phyloP scores from a whole-genome alignment of 2,888 invertebrate species.

The Anoplius nigerrimus region DNA sequence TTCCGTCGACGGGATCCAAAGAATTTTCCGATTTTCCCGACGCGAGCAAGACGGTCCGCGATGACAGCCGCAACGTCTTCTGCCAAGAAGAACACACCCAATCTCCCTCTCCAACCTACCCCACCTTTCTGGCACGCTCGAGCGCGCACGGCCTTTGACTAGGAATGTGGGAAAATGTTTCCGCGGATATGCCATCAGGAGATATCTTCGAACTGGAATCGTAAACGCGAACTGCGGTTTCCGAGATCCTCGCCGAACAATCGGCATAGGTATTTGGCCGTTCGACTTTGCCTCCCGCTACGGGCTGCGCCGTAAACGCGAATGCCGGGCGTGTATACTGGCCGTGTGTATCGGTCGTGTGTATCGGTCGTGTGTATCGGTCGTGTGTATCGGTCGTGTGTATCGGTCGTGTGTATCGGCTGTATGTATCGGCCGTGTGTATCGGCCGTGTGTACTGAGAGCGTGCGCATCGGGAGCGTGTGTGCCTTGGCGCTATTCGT shows the following conservation, averaged over 20 bases:
- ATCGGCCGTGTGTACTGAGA: too few species aligned
- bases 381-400: too few species aligned
- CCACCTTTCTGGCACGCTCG: conserved; percentile 29
- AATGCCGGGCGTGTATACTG: conserved; percentile 2
- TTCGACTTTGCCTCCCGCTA: not conserved
- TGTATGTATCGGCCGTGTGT: too few species aligned
- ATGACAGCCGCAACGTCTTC: too few species aligned
- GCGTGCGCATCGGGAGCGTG: too few species aligned
- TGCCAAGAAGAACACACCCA: not conserved
- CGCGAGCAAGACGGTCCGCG: too few species aligned
- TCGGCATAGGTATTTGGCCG: conserved; percentile 5
- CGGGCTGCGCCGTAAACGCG: conserved; percentile 5
- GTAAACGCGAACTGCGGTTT: conserved; percentile 29
- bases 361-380: too few species aligned
- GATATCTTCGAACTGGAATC: conserved; percentile 25
- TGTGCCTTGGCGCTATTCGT: too few species aligned
- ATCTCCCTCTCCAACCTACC: conserved; percentile 24
- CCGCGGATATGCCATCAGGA: conserved; percentile 29
- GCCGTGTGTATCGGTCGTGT: too few species aligned
- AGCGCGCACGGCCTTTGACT: conserved; percentile 36
- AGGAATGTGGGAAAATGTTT: conserved; percentile 45
- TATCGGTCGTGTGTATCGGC: too few species aligned
- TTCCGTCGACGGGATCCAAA: conserved; percentile 19
- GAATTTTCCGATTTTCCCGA: conserved; percentile 25
- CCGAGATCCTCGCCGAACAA: conserved; percentile 3